Conservation (phyloP, 2,113 vertebrate species). For the Eidolon helvum region DNA sequence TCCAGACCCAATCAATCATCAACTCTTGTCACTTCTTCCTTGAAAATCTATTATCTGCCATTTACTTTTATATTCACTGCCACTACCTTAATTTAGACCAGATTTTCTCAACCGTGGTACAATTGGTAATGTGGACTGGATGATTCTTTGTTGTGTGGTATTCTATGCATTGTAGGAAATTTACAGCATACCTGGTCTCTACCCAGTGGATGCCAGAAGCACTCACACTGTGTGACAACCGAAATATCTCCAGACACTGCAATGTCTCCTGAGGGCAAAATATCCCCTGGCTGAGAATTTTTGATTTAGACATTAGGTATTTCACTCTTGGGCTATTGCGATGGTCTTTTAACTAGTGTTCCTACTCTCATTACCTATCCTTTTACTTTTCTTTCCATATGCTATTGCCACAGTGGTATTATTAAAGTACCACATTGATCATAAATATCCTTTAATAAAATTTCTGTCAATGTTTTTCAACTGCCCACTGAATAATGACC, state of each 20-base stretch:
- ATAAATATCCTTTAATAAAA: conserved; percentile 8
- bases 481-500: neutral
- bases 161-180: neutral
- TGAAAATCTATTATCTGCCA: neutral
- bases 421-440: neutral
- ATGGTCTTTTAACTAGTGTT: neutral
- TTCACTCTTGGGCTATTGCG: neutral
- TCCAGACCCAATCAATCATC: neutral
- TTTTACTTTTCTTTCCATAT: neutral
- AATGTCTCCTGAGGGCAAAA: neutral
- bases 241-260: neutral
- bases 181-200: neutral
- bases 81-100: neutral
- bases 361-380: neutral
- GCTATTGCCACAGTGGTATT: neutral
- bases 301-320: neutral
- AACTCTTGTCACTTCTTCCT: neutral
- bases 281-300: neutral
- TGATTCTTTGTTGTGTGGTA: neutral
- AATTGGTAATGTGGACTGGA: neutral
- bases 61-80: neutral
- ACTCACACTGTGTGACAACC: neutral
- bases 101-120: neutral
- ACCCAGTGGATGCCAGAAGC: neutral
- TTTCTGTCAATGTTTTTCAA: neutral